Percentiles rank a stretch among this genome's conserved stretches.
These are phyloP conservation scores for Astur gentilis DNA, from an alignment of 2,113 vertebrate species.

Conservation along the genomic window DNA sequence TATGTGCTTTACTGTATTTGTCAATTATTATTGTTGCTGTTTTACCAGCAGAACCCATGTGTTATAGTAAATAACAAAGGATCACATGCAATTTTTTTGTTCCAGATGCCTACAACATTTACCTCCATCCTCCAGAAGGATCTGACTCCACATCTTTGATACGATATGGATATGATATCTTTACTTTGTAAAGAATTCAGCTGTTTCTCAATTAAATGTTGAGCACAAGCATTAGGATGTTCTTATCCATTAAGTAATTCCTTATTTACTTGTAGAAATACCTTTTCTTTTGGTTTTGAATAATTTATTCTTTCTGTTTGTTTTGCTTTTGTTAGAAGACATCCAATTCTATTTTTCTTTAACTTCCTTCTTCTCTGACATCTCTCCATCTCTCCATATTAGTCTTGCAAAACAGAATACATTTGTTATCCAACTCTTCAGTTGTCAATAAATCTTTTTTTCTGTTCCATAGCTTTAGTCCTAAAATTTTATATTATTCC, in stretches of 20 bases:
- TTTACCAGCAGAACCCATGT: not conserved
- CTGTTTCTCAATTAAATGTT: not conserved
- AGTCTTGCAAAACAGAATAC: not conserved
- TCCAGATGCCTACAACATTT: not conserved
- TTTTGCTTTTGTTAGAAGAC: not conserved
- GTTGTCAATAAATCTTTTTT: not conserved
- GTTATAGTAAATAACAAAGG: not conserved
- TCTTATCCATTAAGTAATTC: not conserved
- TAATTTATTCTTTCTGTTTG: not conserved
- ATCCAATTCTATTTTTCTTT: not conserved
- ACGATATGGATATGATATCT: too few species aligned
- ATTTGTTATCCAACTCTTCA: not conserved
- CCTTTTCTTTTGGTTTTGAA: not conserved
- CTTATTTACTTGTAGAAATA: not conserved
- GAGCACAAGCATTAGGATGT: not conserved
- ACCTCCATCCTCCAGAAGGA: not conserved
- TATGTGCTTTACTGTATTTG: not conserved
- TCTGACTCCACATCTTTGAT: not conserved
- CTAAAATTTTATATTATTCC: not conserved
- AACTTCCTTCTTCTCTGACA: not conserved
- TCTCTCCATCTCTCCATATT: not conserved
- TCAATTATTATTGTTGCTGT: not conserved
- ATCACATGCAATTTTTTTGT: not conserved
- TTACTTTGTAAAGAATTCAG: not conserved
- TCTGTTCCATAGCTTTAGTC: not conserved